Evolutionary conservation across 1,140 invertebrate species (phyloP).

Genomic region (Eufriesea mexicana): DNA sequence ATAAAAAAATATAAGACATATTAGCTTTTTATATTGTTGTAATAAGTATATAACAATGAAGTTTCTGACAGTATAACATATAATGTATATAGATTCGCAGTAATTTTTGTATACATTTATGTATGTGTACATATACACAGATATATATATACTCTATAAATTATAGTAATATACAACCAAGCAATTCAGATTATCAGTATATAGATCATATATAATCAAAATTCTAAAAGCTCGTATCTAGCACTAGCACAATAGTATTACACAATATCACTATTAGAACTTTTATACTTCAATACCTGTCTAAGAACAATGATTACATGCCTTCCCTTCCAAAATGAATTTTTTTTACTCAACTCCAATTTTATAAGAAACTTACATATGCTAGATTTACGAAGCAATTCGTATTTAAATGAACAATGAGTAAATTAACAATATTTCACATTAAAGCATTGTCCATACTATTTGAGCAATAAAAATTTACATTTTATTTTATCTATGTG

Average conservation of each 20-base stretch:
- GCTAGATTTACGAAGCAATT: constrained; percentile 29
- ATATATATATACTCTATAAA: constrained; percentile 69
- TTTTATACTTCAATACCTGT: constrained; percentile 57
- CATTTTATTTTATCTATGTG: constrained; percentile 46
- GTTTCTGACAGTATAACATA: constrained; percentile 63
- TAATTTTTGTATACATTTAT: constrained; percentile 65
- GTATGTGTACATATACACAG: constrained; percentile 52
- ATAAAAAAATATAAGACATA: constrained; percentile 43
- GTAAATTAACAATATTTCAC: constrained; percentile 47
- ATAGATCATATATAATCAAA: constrained; percentile 71
- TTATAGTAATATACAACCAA: constrained; percentile 76
- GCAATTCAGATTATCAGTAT: constrained; percentile 70
- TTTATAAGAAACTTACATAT: constrained; percentile 36
- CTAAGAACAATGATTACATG: constrained; percentile 57
- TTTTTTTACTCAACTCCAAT: constrained; percentile 49
- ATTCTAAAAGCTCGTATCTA: constrained; percentile 70
- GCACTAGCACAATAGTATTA: constrained; percentile 64
- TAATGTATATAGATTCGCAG: constrained; percentile 53
- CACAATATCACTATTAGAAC: constrained; percentile 65
- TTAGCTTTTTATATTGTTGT: constrained; percentile 55
- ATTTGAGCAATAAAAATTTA: constrained; percentile 72
- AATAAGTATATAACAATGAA: constrained; percentile 67
- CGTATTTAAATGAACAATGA: constrained; percentile 39
- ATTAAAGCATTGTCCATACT: constrained; percentile 48
- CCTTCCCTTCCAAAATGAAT: constrained; percentile 48